phyloP scores from a whole-genome alignment of 2,888 invertebrate species.

The Orthosia incerta region DNA sequence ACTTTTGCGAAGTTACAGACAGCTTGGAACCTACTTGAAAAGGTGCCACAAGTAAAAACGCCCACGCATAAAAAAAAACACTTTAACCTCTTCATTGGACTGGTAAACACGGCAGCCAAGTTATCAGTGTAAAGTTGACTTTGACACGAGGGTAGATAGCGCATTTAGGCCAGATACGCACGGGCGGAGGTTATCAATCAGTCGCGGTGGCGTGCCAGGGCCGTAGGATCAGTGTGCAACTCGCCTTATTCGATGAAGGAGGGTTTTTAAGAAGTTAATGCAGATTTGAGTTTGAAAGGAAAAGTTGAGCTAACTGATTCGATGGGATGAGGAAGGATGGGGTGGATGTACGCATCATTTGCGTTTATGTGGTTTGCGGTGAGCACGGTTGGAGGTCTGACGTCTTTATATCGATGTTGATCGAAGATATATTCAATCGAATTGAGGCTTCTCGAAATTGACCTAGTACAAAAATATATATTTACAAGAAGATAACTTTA shows the following conservation, averaged over 20 bases:
- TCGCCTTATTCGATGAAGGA: conserved; percentile 33
- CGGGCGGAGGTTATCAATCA: conserved; percentile 72
- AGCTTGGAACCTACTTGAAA: background rate
- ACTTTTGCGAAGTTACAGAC: too few species aligned
- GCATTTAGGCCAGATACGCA: conserved; percentile 67
- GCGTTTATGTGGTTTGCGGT: conserved; percentile 2
- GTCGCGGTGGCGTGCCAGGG: conserved; percentile 58
- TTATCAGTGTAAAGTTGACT: conserved; percentile 71
- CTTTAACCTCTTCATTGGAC: conserved; percentile 17
- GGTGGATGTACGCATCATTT: conserved; percentile 6
- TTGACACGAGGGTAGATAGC: conserved; percentile 73
- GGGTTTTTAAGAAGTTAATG: conserved; percentile 7
- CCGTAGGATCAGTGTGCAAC: conserved; percentile 38
- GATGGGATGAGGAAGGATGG: background rate
- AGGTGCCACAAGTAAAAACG: background rate
- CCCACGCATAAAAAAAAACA: conserved; percentile 2
- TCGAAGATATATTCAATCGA: too few species aligned
- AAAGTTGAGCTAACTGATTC: background rate
- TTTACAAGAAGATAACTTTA: too few species aligned
- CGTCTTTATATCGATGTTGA: background rate
- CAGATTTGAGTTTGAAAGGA: conserved; percentile 33
- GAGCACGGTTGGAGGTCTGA: conserved; percentile 1
- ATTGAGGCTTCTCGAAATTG: too few species aligned
- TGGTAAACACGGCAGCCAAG: conserved; percentile 50
- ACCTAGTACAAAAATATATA: too few species aligned